phyloP scores from a whole-genome alignment of 2,797 vertebrate species.

The Philypnodon macrostomus region DNA sequence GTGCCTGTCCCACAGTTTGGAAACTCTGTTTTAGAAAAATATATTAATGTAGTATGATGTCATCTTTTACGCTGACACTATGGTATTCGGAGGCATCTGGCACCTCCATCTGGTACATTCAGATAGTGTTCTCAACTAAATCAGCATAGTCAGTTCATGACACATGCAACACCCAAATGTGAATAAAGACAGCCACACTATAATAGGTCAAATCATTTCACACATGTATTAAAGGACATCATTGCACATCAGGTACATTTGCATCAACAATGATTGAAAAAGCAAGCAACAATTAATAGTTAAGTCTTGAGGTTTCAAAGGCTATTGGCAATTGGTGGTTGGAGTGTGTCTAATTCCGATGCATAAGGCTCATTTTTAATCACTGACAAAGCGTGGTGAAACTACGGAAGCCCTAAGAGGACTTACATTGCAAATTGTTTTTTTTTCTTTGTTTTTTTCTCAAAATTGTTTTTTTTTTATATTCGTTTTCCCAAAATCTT shows the following conservation, averaged over 20 bases:
- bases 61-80: too few relatives aligned
- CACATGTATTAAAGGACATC: conserved; percentile 40
- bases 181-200: background rate
- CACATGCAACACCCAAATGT: background rate
- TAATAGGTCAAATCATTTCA: conserved; percentile 1
- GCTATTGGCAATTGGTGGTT: background rate
- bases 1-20: too few relatives aligned
- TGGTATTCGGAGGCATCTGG: background rate
- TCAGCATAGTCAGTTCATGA: too few relatives aligned
- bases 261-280: conserved; percentile 7
- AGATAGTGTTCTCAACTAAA: background rate
- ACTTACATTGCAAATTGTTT: too few relatives aligned
- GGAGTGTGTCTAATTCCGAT: background rate
- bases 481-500: too few relatives aligned
- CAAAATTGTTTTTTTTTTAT: too few relatives aligned
- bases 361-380: background rate
- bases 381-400: too few relatives aligned
- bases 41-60: background rate
- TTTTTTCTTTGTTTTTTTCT: too few relatives aligned
- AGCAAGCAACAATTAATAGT: conserved; percentile 4
- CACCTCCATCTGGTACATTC: conserved; percentile 15
- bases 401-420: too few relatives aligned
- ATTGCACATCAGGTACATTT: conserved; percentile 12
- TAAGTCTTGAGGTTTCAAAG: background rate
- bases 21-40: background rate